Evolutionary conservation across 2,888 invertebrate species (phyloP).

Genomic region (Drymonia ruficornis): DNA sequence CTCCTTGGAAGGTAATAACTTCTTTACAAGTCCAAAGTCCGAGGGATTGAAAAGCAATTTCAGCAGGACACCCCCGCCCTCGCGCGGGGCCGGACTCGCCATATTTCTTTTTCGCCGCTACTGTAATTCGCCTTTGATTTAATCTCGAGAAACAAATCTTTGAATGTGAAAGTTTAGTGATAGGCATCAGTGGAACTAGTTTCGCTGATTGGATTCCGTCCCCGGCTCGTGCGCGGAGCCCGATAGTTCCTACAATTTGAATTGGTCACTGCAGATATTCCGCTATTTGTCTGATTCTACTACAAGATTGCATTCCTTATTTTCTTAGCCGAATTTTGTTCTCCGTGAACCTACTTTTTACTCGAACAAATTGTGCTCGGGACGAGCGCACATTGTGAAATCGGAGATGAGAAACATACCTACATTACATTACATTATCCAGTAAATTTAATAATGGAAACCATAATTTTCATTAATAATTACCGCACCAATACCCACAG

Average conservation of each 20-base stretch:
- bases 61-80: conserved; percentile 83
- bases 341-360: conserved; percentile 32
- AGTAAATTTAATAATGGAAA: too few relatives aligned
- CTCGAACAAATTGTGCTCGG: conserved; percentile 18
- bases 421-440: not conserved
- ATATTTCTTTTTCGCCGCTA: conserved; percentile 85
- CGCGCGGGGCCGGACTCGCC: conserved; percentile 77
- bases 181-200: conserved; percentile 82
- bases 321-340: conserved; percentile 62
- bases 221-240: conserved; percentile 56
- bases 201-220: conserved; percentile 81
- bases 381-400: conserved; percentile 7
- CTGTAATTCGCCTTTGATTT: conserved; percentile 85
- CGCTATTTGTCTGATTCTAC: conserved; percentile 78
- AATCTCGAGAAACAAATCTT: conserved; percentile 85
- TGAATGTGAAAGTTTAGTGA: conserved; percentile 84
- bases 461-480: too few relatives aligned
- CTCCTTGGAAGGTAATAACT: conserved; percentile 86
- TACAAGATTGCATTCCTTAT: conserved; percentile 78
- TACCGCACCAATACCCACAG: too few relatives aligned
- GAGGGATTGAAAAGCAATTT: conserved; percentile 86
- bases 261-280: conserved; percentile 73
- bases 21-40: conserved; percentile 87
- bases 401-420: not conserved
- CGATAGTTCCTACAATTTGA: conserved; percentile 70